Percentiles rank a stretch among this genome's conserved stretches.
Evolutionary conservation across 2,888 invertebrate genomes (phyloP).

Genomic region (Macrophya annulata): DNA sequence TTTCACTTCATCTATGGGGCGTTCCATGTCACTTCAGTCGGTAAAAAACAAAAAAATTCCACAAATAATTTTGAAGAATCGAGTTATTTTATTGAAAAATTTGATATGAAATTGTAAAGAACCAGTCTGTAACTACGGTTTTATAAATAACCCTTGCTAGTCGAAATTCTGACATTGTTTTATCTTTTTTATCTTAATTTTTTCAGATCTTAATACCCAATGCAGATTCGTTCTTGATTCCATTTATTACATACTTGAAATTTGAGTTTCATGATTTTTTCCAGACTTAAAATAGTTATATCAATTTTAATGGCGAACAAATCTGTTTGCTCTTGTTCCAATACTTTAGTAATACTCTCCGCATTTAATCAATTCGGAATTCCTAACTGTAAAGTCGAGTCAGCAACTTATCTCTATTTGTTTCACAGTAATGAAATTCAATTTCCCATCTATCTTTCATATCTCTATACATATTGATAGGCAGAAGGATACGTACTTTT

Average conservation of each 20-base stretch:
- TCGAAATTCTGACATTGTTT: neutral
- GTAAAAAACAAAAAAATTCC: too few relatives aligned
- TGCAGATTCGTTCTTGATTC: too few relatives aligned
- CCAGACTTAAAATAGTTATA: neutral
- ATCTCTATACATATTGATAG: neutral
- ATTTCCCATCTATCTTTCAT: neutral
- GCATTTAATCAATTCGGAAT: neutral
- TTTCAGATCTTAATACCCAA: too few relatives aligned
- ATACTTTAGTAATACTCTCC: neutral
- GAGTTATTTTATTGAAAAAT: too few relatives aligned
- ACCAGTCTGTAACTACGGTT: too few relatives aligned
- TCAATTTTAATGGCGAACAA: neutral
- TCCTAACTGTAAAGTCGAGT: neutral
- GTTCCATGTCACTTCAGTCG: too few relatives aligned
- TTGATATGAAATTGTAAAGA: too few relatives aligned
- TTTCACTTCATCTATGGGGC: neutral
- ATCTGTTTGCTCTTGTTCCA: neutral
- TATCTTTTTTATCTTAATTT: too few relatives aligned
- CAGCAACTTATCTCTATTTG: conserved; percentile 22
- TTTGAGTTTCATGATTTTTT: neutral
- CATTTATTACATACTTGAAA: neutral
- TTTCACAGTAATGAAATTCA: neutral
- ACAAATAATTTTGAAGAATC: too few relatives aligned
- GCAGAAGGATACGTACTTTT: neutral
- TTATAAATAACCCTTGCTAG: too few relatives aligned